Conservation (phyloP, 1,140 invertebrate genomes). For the Stegodyphus dumicola region DNA sequence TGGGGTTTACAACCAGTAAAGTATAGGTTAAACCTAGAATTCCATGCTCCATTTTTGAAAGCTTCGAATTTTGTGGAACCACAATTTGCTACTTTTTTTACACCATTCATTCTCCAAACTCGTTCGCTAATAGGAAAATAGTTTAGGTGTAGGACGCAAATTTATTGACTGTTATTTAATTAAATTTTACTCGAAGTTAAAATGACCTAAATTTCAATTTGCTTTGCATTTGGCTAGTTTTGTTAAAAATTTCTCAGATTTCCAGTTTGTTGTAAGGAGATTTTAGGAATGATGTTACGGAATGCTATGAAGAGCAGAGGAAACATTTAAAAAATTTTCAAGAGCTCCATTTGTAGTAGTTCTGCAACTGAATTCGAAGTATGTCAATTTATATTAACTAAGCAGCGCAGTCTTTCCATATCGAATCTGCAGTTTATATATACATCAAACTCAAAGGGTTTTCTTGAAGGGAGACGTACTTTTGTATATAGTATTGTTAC, state of each 20-base stretch:
- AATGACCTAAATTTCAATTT: not conserved
- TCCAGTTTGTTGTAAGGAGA: too few relatives aligned
- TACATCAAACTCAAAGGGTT: too few relatives aligned
- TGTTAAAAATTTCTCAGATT: not conserved
- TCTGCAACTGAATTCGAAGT: too few relatives aligned
- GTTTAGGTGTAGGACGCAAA: not conserved
- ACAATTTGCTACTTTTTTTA: not conserved
- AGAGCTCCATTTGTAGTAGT: too few relatives aligned
- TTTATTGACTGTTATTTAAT: not conserved
- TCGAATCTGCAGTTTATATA: too few relatives aligned
- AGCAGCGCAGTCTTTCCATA: too few relatives aligned
- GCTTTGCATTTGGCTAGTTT: not conserved
- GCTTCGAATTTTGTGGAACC: not conserved
- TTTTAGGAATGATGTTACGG: not conserved
- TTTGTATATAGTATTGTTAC: too few relatives aligned
- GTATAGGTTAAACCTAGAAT: not conserved
- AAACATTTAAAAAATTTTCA: too few relatives aligned
- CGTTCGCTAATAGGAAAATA: not conserved
- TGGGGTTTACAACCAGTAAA: not conserved
- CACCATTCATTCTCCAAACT: not conserved
- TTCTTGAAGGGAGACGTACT: too few relatives aligned
- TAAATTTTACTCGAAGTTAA: not conserved
- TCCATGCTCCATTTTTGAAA: not conserved
- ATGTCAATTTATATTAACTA: too few relatives aligned
- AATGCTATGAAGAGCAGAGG: too few relatives aligned